These are phyloP conservation scores for Gorsachius magnificus DNA, from an alignment of 2,797 vertebrate species.

Conservation along the genomic window DNA sequence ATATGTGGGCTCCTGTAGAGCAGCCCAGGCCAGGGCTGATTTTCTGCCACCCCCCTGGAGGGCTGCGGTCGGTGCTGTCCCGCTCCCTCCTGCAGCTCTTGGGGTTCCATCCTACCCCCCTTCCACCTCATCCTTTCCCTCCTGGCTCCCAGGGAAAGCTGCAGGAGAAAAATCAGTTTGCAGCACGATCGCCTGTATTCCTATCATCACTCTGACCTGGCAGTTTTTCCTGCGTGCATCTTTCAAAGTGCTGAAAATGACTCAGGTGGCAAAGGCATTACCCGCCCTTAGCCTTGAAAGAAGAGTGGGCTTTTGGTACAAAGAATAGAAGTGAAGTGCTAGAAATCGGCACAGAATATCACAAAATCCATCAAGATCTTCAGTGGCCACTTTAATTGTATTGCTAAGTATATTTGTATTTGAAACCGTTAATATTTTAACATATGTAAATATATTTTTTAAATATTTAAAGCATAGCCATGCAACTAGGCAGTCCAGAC, in stretches of 20 bases:
- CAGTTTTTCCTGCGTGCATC: not conserved
- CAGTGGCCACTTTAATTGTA: not conserved
- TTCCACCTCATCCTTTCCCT: no score
- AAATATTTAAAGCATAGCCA: not conserved
- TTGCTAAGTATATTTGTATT: not conserved
- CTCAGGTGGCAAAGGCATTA: not conserved
- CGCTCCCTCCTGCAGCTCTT: not conserved
- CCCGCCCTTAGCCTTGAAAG: not conserved
- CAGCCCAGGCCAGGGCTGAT: not conserved
- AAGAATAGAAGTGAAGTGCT: not conserved
- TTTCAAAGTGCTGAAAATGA: not conserved
- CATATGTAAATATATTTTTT: not conserved
- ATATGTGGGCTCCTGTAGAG: not conserved
- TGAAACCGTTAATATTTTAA: not conserved
- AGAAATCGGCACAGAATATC: not conserved
- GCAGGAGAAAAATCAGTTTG: not conserved
- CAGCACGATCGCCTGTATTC: fast-evolving
- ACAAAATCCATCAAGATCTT: not conserved
- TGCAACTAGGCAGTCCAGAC: not conserved
- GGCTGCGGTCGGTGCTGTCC: fast-evolving
- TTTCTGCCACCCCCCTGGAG: no score
- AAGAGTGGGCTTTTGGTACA: not conserved
- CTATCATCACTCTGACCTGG: not conserved
- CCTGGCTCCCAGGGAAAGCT: not conserved
- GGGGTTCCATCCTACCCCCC: not conserved